Evolutionary conservation across 2,888 invertebrate genomes (phyloP).

Genomic region (Callosobruchus maculatus): DNA sequence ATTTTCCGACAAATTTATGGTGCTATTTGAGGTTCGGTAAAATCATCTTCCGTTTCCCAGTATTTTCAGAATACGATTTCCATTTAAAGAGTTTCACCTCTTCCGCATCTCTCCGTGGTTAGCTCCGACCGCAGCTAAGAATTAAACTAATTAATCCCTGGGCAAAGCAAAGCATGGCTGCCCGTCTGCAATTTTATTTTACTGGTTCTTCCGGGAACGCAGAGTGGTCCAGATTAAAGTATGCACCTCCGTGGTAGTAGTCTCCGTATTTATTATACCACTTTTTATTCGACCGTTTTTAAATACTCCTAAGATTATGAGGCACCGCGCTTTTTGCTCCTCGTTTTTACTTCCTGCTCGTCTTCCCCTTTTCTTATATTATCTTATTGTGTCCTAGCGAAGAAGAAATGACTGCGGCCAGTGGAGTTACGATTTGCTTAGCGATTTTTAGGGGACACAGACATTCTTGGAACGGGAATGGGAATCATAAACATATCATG

Average conservation of each 20-base stretch:
- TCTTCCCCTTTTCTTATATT: too few relatives aligned
- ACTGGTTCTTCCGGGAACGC: slow-evolving; percentile 38
- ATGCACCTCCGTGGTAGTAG: slow-evolving; percentile 8
- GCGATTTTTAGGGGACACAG: too few relatives aligned
- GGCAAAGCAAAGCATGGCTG: slow-evolving; percentile 34
- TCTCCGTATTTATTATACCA: slow-evolving; percentile 24
- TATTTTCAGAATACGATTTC: slow-evolving; percentile 4
- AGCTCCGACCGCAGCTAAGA: slow-evolving; percentile 36
- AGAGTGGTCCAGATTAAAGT: slow-evolving; percentile 33
- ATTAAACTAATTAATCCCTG: slow-evolving; percentile 42
- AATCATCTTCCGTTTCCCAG: too few relatives aligned
- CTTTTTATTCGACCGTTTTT: slow-evolving; percentile 17
- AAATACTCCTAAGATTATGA: slow-evolving; percentile 15
- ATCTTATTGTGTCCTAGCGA: too few relatives aligned
- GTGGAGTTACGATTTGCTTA: too few relatives aligned
- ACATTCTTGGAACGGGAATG: too few relatives aligned
- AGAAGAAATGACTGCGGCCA: too few relatives aligned
- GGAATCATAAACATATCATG: too few relatives aligned
- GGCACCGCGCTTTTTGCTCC: not conserved
- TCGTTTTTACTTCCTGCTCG: too few relatives aligned
- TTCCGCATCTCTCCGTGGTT: slow-evolving; percentile 30
- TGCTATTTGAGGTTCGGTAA: too few relatives aligned
- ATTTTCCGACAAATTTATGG: too few relatives aligned
- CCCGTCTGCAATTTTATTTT: slow-evolving; percentile 36
- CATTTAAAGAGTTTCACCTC: slow-evolving; percentile 21